Evolutionary conservation across 2,797 vertebrate genomes (phyloP).

Genomic region (Tachyglossus aculeatus): DNA sequence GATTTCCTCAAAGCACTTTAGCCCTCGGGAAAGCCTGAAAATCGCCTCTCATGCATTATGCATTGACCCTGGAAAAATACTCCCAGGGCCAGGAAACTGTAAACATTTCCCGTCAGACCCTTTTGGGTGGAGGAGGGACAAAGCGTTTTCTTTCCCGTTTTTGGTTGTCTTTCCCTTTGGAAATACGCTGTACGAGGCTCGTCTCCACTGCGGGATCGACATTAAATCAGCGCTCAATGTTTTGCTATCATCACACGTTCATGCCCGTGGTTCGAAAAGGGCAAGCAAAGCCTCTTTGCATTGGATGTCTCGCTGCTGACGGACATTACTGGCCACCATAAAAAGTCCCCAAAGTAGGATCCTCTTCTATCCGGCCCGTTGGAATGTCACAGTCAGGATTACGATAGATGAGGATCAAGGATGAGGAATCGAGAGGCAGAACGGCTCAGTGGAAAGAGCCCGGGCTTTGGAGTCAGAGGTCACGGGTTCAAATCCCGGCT

Average conservation of each 20-base stretch:
- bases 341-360: background rate
- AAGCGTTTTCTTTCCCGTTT: background rate
- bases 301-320: background rate
- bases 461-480: too few relatives aligned
- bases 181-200: background rate
- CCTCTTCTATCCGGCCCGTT: too few relatives aligned
- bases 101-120: accelerated
- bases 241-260: background rate
- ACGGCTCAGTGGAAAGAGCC: too few relatives aligned
- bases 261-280: background rate
- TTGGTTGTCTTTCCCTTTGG: background rate
- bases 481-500: too few relatives aligned
- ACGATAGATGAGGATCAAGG: too few relatives aligned
- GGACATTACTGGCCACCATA: background rate
- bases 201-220: conserved; percentile 4
- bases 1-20: background rate
- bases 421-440: too few relatives aligned
- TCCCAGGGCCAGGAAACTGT: accelerated
- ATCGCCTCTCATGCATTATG: background rate
- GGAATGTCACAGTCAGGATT: too few relatives aligned
- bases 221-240: background rate
- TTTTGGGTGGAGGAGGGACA: background rate
- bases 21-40: background rate
- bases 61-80: background rate
- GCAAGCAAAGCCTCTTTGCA: background rate